Base-by-base conservation (phyloP, 2,113 vertebrate species). In the Eudyptes chrysolophus region DNA sequence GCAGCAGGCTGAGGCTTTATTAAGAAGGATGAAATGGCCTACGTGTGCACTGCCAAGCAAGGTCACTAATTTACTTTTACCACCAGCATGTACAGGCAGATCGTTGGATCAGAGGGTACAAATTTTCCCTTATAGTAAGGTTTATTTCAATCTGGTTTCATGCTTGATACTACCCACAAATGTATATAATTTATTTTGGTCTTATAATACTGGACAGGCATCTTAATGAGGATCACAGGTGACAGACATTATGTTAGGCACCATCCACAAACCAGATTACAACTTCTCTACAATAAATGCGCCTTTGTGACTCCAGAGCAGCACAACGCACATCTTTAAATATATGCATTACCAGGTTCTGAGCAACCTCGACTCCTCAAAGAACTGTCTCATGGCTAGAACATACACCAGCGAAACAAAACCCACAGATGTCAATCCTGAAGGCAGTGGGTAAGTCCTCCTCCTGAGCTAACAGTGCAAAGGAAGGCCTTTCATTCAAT, bases 1-100 rank as follows among this genome's bases (percentile, higher is more conserved):
- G 30, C 71, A 94, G 60, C 87, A 92, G 64, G 78, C 52, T 46
- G 54, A 40, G 76, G 80, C 70, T 97, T 97, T 72, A 88, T 78
- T 70, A 68, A 60, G 85, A 84, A 83, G 18, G 64, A 96, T 70
- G 90, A 92, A 97, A 96, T 65, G 48, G 71, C 44, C 70, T 82
- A 46, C 34, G 42, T 17, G 30, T n/a, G 61, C 52, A 29, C 55
- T 82, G 61, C 74, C 48, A 34, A 60, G 89, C 64, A 81, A 94
- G 85, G 89, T 89, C 84, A 97, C 61, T 40, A 36, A 92, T 65
- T 93, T 29, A 48, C 69, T 84, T 87, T 71, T 52, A 77, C 32
- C 51, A 72, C n/a, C 64, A 87, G 65, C 30, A 75, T 0, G 9
- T 49, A 61, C 6, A 74, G 29, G 66, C 58, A 72, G 40, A 65